Base-by-base conservation (phyloP, 2,888 invertebrate genomes). In the Dorcus hopei region DNA sequence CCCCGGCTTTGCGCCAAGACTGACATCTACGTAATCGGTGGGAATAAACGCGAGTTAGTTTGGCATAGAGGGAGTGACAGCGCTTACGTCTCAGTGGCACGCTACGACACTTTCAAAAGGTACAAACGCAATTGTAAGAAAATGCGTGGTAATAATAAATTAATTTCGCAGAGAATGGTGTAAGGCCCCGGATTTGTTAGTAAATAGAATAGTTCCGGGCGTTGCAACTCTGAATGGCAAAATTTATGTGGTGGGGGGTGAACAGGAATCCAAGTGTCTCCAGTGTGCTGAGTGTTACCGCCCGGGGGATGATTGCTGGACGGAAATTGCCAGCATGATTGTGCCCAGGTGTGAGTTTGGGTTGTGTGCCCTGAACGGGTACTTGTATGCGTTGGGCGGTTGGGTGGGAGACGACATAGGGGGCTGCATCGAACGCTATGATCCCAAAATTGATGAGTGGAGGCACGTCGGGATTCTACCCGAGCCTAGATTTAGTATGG, bases 361-460 rank as follows among this genome's bases (percentile, higher is more conserved):
- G 1, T 79, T 95, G 62, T 92, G 93, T 71, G 89, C 91, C 9
- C 85, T 91, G 77, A 88, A 91, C 67, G 92, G 91, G 33, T 86
- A 85, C 70, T 79, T 96, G 59, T 93, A 91, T 74, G 95, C 94
- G 0, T 87, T 96, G 68, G 95, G 96, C 45, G 96, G 96, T 3
- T 95, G 95, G 95, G 89, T 95, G 38, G 95, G 95, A 0, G 90
- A 91, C 63, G 93, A 93, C 72, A 93, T 95, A 75, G 94, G 93
- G 1, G 89, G 90, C 23, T 88, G 91, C 0, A 91, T 96, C 63
- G 96, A 96, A 76, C 85, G 89, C 68, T 96, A 93, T 74, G 91
- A 95, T 76, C 91, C 94, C 0, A 82, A 86, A 57, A 80, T 83
- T 38, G 87, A 93, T 74, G 82, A 84, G 62, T 96, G 96, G 95